A percentile compares a stretch with the other conserved stretches of the same genome.
Conservation (phyloP, 2,888 invertebrate species). For the Agrenia bidenticulata region DNA sequence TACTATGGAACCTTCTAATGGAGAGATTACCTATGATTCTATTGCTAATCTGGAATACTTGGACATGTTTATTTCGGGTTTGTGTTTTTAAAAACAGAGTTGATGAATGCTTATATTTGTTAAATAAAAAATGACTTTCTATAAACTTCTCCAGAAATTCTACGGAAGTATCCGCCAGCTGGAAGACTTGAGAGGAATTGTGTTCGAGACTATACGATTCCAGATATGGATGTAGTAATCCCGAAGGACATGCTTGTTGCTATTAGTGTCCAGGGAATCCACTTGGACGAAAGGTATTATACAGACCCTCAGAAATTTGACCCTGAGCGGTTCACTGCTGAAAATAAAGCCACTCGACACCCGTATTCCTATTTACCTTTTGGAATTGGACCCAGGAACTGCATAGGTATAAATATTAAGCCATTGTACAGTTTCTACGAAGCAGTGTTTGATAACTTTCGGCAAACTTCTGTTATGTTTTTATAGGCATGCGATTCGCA, state of each 20-base stretch:
- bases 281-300: constrained; percentile 33
- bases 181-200: constrained; percentile 30
- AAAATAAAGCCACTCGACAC: constrained; percentile 39
- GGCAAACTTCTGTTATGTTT: background rate
- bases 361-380: constrained; percentile 42
- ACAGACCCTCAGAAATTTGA: constrained; percentile 43
- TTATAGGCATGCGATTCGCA: constrained; percentile 34
- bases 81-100: background rate
- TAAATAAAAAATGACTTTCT: too few species aligned
- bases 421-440: background rate
- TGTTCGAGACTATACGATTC: constrained; percentile 32
- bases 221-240: constrained; percentile 22
- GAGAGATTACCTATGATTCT: constrained; percentile 37
- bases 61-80: constrained; percentile 46
- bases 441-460: background rate
- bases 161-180: constrained; percentile 34
- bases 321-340: constrained; percentile 38
- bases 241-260: constrained; percentile 26
- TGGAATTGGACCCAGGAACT: constrained; percentile 39
- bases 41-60: constrained; percentile 39
- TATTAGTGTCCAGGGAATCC: constrained; percentile 30
- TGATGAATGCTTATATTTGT: too few species aligned
- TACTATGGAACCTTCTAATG: constrained; percentile 22
- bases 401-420: constrained; percentile 22
- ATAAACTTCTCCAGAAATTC: constrained; percentile 32